phyloP scores from a whole-genome alignment of 2,888 invertebrate genomes.

The Andrena dorsata region DNA sequence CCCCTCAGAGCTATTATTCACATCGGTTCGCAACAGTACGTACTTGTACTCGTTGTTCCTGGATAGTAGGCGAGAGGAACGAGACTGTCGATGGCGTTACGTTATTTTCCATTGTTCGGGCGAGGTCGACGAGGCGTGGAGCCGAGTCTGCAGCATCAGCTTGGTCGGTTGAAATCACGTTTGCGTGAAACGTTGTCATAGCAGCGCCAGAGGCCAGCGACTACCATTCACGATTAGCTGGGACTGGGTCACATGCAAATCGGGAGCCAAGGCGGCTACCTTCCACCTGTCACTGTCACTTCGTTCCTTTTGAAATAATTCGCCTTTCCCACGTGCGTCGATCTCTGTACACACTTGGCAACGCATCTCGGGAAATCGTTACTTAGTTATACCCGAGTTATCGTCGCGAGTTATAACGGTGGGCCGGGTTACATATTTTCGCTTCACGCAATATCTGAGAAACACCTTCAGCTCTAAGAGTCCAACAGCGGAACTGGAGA shows the following conservation, averaged over 20 bases:
- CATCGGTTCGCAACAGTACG: constrained; percentile 1
- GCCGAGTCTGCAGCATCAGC: constrained; percentile 33
- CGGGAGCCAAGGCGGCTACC: constrained; percentile 46
- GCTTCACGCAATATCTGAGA: neutral
- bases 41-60: constrained; percentile 30
- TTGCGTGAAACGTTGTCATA: constrained; percentile 45
- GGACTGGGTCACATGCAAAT: constrained; percentile 77
- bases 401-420: neutral
- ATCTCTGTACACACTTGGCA: neutral
- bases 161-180: constrained; percentile 43
- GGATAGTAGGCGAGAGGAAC: constrained; percentile 45
- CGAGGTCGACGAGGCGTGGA: constrained; percentile 50
- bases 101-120: constrained; percentile 54
- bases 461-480: neutral
- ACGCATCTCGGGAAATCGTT: constrained; percentile 20
- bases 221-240: constrained; percentile 68
- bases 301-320: constrained; percentile 45
- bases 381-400: constrained; percentile 12
- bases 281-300: constrained; percentile 60
- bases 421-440: neutral
- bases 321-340: constrained; percentile 19
- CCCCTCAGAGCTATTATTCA: constrained; percentile 15
- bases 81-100: constrained; percentile 55
- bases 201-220: constrained; percentile 57
- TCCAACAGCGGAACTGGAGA: neutral